A percentile compares a stretch with the other conserved stretches of the same genome.
phyloP scores from a whole-genome alignment of 2,113 vertebrate species.

The Nesoenas mayeri region DNA sequence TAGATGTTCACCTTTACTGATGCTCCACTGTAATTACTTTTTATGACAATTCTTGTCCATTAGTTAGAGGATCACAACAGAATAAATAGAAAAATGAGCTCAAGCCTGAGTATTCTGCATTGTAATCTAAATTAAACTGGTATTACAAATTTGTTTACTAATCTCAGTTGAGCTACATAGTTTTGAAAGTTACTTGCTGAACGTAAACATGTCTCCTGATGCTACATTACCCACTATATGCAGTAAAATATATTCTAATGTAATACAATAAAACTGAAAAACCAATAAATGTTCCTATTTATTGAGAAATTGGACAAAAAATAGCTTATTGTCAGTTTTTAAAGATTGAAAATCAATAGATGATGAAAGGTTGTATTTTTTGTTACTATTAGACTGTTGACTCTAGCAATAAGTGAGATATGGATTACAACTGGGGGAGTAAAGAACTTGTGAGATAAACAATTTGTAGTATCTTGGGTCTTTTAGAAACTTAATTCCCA shows the following conservation, averaged over 20 bases:
- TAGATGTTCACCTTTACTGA: slow-evolving; percentile 19
- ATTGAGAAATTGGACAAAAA: slow-evolving; percentile 71
- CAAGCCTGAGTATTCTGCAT: slow-evolving; percentile 17
- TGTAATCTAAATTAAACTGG: slow-evolving; percentile 65
- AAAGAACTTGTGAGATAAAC: slow-evolving; percentile 40
- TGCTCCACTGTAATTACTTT: slow-evolving; percentile 33
- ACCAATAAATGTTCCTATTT: slow-evolving; percentile 63
- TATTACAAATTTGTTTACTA: slow-evolving; percentile 65
- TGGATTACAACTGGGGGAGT: slow-evolving; percentile 61
- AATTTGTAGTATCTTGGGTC: slow-evolving; percentile 29
- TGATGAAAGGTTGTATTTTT: slow-evolving; percentile 73
- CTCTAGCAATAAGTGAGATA: slow-evolving; percentile 72
- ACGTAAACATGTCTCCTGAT: slow-evolving; percentile 11
- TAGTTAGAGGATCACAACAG: slow-evolving; percentile 32
- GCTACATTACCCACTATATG: slow-evolving; percentile 14
- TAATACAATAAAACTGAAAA: slow-evolving; percentile 68
- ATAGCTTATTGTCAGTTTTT: slow-evolving; percentile 75
- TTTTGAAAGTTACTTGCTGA: slow-evolving; percentile 58
- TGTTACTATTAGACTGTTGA: slow-evolving; percentile 75
- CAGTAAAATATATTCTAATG: slow-evolving; percentile 56
- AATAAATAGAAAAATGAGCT: slow-evolving; percentile 61
- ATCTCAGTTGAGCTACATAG: slow-evolving; percentile 25
- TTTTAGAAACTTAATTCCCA: slow-evolving; percentile 49
- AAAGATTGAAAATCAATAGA: slow-evolving; percentile 75
- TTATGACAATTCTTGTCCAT: slow-evolving; percentile 14